Evolutionary conservation across 2,797 vertebrate species (phyloP).

Genomic region (Pristis pectinata): DNA sequence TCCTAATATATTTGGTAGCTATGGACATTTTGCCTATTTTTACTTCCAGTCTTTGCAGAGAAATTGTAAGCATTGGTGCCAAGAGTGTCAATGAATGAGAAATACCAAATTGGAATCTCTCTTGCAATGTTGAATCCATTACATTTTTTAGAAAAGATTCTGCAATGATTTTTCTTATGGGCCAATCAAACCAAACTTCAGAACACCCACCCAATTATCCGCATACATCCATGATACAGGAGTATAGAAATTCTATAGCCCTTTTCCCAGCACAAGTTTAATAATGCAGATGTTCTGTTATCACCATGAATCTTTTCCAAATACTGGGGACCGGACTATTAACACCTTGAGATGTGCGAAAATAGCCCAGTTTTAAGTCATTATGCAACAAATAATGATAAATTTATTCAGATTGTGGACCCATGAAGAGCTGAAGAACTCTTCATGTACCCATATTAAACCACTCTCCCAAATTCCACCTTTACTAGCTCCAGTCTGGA

Average conservation of each 20-base stretch:
- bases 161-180: not conserved
- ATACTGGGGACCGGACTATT: not conserved
- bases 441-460: not conserved
- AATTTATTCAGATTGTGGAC: not conserved
- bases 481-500: no score
- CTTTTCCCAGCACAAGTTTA: not conserved
- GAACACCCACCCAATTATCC: not conserved
- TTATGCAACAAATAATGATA: not conserved
- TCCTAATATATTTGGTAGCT: not conserved
- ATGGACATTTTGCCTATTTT: not conserved
- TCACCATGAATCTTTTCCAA: not conserved
- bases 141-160: not conserved
- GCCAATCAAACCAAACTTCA: not conserved
- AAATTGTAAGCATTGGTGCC: not conserved
- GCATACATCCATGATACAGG: not conserved
- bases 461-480: no score
- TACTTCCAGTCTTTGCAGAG: not conserved
- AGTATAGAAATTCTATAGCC: not conserved
- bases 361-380: no score
- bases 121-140: not conserved
- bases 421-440: not conserved
- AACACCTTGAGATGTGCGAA: not conserved
- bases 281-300: not conserved
- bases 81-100: not conserved
- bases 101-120: not conserved